Percentiles rank a stretch among this genome's conserved stretches.
phyloP scores from a whole-genome alignment of 2,888 invertebrate genomes.

The Polydrusus pterygomalis region DNA sequence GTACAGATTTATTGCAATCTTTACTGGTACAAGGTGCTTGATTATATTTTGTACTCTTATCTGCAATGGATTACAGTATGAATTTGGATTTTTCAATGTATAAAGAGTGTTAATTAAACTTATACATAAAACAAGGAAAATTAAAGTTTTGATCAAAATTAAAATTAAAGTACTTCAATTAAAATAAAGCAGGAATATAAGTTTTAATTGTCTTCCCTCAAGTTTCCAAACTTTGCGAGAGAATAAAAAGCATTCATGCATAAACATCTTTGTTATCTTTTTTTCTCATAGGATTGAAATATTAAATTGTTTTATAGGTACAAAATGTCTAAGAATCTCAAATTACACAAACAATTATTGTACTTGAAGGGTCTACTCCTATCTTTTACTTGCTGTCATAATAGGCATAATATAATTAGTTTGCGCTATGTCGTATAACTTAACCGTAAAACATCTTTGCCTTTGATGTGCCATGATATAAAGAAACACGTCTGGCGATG shows the following conservation, averaged over 20 bases:
- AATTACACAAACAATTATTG: not conserved
- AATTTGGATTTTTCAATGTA: no score
- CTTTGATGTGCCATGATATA: no score
- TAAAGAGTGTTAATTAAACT: no score
- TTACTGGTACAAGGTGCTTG: no score
- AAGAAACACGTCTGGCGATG: no score
- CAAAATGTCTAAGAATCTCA: not conserved
- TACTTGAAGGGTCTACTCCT: no score
- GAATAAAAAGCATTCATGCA: constrained; percentile 9
- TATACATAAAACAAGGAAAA: not conserved
- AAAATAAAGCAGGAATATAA: constrained; percentile 7
- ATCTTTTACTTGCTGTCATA: no score
- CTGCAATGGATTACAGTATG: no score
- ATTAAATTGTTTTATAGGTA: not conserved
- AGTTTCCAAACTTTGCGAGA: constrained; percentile 1
- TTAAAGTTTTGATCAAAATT: not conserved
- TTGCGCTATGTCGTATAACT: no score
- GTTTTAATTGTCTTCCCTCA: constrained; percentile 2
- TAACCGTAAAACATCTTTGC: not conserved
- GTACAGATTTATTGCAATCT: no score
- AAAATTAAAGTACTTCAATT: constrained; percentile 9
- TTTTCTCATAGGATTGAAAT: not conserved
- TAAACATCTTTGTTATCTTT: not conserved
- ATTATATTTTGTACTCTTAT: no score
- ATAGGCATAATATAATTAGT: no score